These are phyloP conservation scores for Hapalemur alaotrensis DNA, from an alignment of 2,797 vertebrate genomes.

Conservation along the genomic window DNA sequence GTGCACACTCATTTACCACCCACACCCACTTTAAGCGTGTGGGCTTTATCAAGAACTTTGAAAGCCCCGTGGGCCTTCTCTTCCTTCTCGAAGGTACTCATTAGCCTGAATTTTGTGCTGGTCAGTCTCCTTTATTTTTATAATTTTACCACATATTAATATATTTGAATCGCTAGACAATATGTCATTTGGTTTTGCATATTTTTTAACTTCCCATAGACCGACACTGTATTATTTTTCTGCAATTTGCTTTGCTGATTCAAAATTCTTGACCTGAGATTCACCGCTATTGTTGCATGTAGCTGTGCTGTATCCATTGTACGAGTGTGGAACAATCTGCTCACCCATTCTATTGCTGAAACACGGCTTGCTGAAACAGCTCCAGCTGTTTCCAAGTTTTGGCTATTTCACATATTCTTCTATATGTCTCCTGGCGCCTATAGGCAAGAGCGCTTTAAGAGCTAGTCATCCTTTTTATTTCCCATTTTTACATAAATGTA, in stretches of 20 bases:
- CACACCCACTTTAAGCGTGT: background rate
- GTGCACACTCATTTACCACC: background rate
- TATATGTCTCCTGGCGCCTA: background rate
- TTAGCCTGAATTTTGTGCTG: background rate
- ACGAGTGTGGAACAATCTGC: background rate
- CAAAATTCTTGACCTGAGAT: background rate
- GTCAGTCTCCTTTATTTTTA: background rate
- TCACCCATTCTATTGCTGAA: background rate
- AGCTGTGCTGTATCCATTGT: background rate
- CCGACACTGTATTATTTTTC: background rate
- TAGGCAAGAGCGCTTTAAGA: background rate
- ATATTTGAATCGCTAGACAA: background rate
- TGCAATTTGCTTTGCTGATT: background rate
- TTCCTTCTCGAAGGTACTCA: background rate
- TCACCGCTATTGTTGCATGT: fast-evolving
- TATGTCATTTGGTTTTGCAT: background rate
- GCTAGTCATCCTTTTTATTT: background rate
- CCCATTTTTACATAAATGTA: background rate
- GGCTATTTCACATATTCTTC: background rate
- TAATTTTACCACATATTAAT: background rate
- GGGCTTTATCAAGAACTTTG: background rate
- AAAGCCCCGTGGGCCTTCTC: background rate
- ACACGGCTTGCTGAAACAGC: background rate
- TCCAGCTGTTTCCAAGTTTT: background rate
- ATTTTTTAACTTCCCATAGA: background rate